Evolutionary conservation across 2,797 vertebrate genomes (phyloP).

Genomic region (Fistularia tabacaria): DNA sequence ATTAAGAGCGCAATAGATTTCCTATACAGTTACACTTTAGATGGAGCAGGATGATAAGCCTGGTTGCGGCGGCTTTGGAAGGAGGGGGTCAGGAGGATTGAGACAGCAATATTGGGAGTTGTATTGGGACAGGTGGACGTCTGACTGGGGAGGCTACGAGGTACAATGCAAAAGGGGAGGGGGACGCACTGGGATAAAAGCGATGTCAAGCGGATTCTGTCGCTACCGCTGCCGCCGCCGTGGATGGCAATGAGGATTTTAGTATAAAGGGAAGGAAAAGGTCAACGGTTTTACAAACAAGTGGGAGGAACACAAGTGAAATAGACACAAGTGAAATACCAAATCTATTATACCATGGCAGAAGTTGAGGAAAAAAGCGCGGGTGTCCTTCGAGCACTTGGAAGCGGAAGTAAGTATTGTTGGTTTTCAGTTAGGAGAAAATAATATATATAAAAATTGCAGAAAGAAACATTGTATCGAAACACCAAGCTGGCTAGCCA

Average conservation of each 20-base stretch:
- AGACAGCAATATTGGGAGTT: slow-evolving; percentile 32
- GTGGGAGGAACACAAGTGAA: no score
- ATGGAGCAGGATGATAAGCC: slow-evolving; percentile 30
- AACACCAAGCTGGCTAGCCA: background rate
- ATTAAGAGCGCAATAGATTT: slow-evolving; percentile 62
- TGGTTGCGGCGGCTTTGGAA: slow-evolving; percentile 27
- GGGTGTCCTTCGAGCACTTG: background rate
- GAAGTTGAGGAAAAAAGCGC: no score
- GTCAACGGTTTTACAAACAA: background rate
- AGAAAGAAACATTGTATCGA: slow-evolving; percentile 2
- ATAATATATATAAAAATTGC: background rate
- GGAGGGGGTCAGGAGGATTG: no score
- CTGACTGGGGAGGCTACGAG: slow-evolving; percentile 10
- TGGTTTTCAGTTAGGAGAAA: no score
- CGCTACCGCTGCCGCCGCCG: background rate
- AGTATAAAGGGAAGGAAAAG: slow-evolving; percentile 3
- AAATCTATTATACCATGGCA: no score
- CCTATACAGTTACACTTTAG: slow-evolving; percentile 47
- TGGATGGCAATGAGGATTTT: background rate
- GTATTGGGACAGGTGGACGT: slow-evolving; percentile 18
- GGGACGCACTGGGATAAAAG: no score
- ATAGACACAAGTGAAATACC: no score
- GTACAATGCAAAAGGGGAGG: slow-evolving; percentile 2
- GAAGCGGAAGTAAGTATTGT: background rate
- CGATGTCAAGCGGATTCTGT: no score